Base-by-base conservation (phyloP, 2,797 vertebrate genomes). In the Gymnocypris eckloni region DNA sequence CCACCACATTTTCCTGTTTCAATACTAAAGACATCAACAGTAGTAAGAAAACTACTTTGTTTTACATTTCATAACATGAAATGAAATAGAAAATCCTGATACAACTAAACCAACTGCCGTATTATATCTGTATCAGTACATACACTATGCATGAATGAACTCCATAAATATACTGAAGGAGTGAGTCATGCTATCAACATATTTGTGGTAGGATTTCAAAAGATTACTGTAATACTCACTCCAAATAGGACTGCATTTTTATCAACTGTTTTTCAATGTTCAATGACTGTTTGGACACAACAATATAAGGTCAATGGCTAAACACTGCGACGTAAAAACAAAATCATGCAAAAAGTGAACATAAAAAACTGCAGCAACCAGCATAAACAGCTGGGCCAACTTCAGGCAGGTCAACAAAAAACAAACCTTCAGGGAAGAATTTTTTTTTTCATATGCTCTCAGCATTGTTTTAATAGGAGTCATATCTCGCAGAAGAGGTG, bases 121-220 rank as follows among this genome's bases (percentile, higher is more conserved):
- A 82, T 20, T 73, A 75, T 64, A 64, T 78, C 52, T 78, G 76
- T 16, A 79, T 79, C 76, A 39, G 54, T 45, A 73, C 41, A 66
- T 50, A 66, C 28, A 33, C 64, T 66, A 66, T 1, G 69, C 54
- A 82, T 82, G 81, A 83, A 83, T 50, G 56, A n/a, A 13, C 41
- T 52, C 43, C 59, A 66, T 76, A 77, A 77, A 84, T 77, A 84
- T 41, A 69, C 72, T 77, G 10, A 84, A 84, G 45, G 22, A 50
- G 72, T 77, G 82, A 84, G 59, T 84, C 82, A 84, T 67, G 33
- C 82, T 15, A 84, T 69, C 72, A 84, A 43, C 72, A 77, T 84
- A 84, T 69, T 83, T 84, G 82, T 54, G 48, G 45, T 52, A 77
- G 61, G 82, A 84, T 84, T 41, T 84, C 22, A 69, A 41, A 67